A percentile compares a stretch with the other conserved stretches of the same genome.
Evolutionary conservation across 2,888 invertebrate genomes (phyloP).

Genomic region (Ferrisia virgata): DNA sequence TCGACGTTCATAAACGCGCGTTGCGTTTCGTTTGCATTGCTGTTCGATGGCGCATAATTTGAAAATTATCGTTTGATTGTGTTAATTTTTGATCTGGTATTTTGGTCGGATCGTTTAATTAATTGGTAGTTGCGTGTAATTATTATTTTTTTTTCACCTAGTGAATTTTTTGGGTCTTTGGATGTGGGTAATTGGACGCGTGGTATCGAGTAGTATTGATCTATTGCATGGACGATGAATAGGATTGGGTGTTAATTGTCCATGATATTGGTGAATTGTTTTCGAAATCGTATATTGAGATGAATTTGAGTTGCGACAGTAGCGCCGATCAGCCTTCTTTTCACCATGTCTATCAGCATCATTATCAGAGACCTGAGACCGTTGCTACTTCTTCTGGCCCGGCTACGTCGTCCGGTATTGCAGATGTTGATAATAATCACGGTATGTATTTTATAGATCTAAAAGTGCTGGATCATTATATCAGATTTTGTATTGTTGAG

Average conservation of each 20-base stretch:
- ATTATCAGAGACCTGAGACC: constrained; percentile 37
- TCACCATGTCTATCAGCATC: constrained; percentile 36
- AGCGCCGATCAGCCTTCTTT: constrained; percentile 39
- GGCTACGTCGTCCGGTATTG: constrained; percentile 35
- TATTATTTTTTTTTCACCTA: not conserved
- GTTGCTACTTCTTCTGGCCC: constrained; percentile 23
- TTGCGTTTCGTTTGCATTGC: too few species aligned
- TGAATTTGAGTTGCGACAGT: constrained; percentile 41
- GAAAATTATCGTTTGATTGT: not conserved
- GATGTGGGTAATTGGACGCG: not conserved
- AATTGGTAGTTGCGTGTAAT: not conserved
- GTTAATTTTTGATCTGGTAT: not conserved
- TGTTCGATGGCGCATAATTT: not conserved
- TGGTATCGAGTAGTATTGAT: too few species aligned
- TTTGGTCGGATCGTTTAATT: too few species aligned
- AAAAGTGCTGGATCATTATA: too few species aligned
- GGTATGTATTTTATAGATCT: too few species aligned
- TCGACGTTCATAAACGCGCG: not conserved
- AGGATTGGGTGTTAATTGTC: too few species aligned
- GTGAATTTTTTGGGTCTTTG: not conserved
- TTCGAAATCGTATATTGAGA: not conserved
- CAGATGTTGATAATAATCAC: constrained; percentile 39
- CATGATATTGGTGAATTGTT: not conserved
- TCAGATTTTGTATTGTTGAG: too few species aligned
- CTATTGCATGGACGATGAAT: too few species aligned